These are phyloP conservation scores for Arge pagana DNA, from an alignment of 2,888 invertebrate species.

Conservation along the genomic window DNA sequence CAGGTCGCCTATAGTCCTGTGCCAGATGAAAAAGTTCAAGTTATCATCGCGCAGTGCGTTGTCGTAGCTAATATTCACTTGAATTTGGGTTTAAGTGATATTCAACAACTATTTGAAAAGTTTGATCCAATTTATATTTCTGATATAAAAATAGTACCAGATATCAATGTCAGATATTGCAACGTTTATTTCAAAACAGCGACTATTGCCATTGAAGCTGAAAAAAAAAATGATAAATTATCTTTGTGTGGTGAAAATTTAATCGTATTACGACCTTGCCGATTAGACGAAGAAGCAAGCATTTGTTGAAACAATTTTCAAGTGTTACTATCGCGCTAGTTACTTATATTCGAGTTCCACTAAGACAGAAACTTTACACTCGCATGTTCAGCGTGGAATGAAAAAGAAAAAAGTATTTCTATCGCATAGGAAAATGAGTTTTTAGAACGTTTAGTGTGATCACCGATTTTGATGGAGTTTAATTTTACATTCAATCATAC, in stretches of 20 bases:
- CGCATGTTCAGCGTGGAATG: too few relatives aligned
- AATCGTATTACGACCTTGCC: neutral
- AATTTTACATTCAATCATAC: too few relatives aligned
- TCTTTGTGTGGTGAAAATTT: conserved; percentile 1
- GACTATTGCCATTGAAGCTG: neutral
- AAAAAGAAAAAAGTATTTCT: too few relatives aligned
- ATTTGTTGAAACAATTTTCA: neutral
- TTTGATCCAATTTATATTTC: conserved; percentile 10
- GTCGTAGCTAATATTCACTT: conserved; percentile 15
- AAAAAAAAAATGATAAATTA: conserved; percentile 2
- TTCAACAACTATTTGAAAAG: conserved; percentile 4
- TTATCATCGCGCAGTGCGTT: neutral
- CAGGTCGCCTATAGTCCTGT: neutral
- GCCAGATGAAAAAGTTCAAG: neutral
- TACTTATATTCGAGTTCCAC: too few relatives aligned
- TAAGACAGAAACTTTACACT: too few relatives aligned
- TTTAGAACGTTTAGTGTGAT: too few relatives aligned
- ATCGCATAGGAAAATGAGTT: too few relatives aligned
- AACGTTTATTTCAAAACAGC: conserved; percentile 6
- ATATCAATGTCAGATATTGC: conserved; percentile 8
- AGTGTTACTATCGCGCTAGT: too few relatives aligned
- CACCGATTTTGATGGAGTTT: too few relatives aligned
- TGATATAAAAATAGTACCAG: conserved; percentile 12
- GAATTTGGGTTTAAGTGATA: conserved; percentile 1
- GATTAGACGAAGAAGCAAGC: conserved; percentile 2